Base-by-base conservation (phyloP, 2,888 invertebrate genomes). In the Volucella inflata region DNA sequence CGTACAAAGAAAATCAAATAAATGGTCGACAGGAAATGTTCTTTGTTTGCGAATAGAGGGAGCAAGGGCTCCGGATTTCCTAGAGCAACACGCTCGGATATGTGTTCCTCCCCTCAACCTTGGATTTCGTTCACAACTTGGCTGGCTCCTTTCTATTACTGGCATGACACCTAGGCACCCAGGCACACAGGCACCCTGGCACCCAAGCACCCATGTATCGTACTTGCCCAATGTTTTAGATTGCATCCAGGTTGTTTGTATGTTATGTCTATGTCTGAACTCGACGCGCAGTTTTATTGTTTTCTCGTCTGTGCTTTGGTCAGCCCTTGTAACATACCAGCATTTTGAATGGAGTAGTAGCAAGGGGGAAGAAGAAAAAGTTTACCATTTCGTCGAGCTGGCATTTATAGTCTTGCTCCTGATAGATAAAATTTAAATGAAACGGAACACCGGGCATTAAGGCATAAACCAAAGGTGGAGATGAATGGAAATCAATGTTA, bases 11-110 rank as follows among this genome's bases (percentile, higher is more conserved):
- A 48, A 50, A 36, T 48, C n/a, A 75, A 53, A 68, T 46, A 62
- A 75, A 50, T 67, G 48, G 57, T 74, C 38, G 40, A 57, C 78
- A 48, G 78, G 78, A 83, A 78, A 78, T 68, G 72, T 62, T 30
- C 67, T 77, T 74, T 65, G 51, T 64, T 36, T 55, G 48, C 83
- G 62, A 30, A 30, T 30, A 6, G 30, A 53, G 70, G 6, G 64
- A 77, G 71, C 65, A 46, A 3, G 6, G 30, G 30, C 30, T 30
- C 6, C 30, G 30, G 30, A 77, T 77, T 81, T 81, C 70, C 81
- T 70, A 77, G 51, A 51, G 81, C 57, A 68, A 40, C 70, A 70
- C 71, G 77, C 71, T 71, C 67, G 65, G 77, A 78, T 67, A 83
- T 72, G 82, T 64, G 59, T 65, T 64, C 50, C 55, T 12, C n/a